phyloP scores from a whole-genome alignment of 2,797 vertebrate species.

The Schizopygopsis pylzovi region DNA sequence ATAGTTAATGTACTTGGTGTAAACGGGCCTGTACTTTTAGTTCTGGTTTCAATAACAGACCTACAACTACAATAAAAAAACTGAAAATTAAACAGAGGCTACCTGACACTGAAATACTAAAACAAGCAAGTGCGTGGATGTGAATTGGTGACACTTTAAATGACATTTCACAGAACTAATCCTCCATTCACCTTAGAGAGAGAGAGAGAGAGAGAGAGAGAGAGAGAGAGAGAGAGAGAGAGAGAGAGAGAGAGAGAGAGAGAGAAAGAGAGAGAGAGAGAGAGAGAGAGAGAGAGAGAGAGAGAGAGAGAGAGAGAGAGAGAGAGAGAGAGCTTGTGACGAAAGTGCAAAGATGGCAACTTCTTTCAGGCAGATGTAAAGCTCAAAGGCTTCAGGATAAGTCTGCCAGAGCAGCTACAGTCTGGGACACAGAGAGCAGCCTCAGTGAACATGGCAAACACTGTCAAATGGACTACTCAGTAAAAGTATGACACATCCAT shows the following conservation, averaged over 20 bases:
- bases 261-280: too few relatives aligned
- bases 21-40: neutral
- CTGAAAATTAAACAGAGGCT: slow-evolving; percentile 1
- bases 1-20: neutral
- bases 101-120: neutral
- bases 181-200: slow-evolving; percentile 33
- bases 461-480: slow-evolving; percentile 77
- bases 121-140: slow-evolving; percentile 34
- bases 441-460: slow-evolving; percentile 72
- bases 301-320: neutral
- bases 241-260: neutral
- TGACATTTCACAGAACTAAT: slow-evolving; percentile 30
- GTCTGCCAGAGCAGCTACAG: slow-evolving; percentile 52
- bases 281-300: slow-evolving; percentile 4
- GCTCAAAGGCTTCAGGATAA: slow-evolving; percentile 54
- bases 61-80: slow-evolving; percentile 15
- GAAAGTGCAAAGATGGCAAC: slow-evolving; percentile 62
- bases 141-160: slow-evolving; percentile 37
- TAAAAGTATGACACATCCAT: slow-evolving; percentile 60
- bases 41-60: slow-evolving; percentile 30
- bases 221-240: slow-evolving; percentile 4
- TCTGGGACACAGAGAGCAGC: slow-evolving; percentile 51
- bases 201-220: neutral
- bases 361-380: slow-evolving; percentile 57
- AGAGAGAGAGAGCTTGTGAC: neutral